Conservation (phyloP, 2,888 invertebrate genomes). For the Apotomis capreana region DNA sequence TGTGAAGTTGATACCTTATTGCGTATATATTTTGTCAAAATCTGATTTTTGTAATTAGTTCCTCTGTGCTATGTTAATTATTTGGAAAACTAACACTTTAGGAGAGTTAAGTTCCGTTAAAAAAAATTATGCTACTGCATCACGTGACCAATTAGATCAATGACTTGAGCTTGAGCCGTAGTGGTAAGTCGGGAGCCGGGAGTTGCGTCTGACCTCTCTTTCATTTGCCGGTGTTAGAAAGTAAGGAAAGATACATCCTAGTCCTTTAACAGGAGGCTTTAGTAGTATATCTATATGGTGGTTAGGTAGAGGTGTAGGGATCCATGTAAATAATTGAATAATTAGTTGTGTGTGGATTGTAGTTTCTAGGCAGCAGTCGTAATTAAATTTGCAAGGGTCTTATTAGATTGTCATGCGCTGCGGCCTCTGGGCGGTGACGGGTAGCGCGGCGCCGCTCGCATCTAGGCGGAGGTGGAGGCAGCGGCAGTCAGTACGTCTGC, state of each 20-base stretch:
- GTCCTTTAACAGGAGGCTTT: conserved; percentile 44
- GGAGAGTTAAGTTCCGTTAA: background rate
- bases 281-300: conserved; percentile 49
- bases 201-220: conserved; percentile 66
- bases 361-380: conserved; percentile 48
- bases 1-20: conserved; percentile 44
- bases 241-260: conserved; percentile 61
- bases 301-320: conserved; percentile 47
- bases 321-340: conserved; percentile 50
- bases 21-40: background rate
- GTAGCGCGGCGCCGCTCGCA: conserved; percentile 31
- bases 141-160: conserved; percentile 69
- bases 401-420: conserved; percentile 65
- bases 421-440: conserved; percentile 51
- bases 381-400: conserved; percentile 65
- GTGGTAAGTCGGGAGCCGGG: conserved; percentile 67
- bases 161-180: conserved; percentile 60
- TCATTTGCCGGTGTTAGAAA: conserved; percentile 63
- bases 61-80: background rate
- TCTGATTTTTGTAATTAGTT: background rate
- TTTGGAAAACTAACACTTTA: background rate
- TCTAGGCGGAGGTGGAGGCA: conserved; percentile 30
- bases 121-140: conserved; percentile 49
- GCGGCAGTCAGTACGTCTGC: conserved; percentile 63
- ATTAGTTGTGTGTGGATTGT: conserved; percentile 37